Evolutionary conservation across 2,888 invertebrate genomes (phyloP).

Genomic region (Archaeoteleia sp.): DNA sequence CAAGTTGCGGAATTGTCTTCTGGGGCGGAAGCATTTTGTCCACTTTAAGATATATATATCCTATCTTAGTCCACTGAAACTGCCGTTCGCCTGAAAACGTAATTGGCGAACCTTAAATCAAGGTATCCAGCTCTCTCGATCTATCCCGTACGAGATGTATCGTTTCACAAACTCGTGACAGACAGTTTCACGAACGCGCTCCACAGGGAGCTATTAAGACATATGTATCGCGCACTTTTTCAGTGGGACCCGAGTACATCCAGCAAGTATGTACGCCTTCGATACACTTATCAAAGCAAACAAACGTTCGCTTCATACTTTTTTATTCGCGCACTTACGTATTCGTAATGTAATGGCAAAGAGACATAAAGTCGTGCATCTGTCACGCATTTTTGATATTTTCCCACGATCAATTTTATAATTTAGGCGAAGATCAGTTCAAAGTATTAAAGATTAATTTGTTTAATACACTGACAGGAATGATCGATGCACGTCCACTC

Average conservation of each 20-base stretch:
- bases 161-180: slow-evolving; percentile 3
- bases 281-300: slow-evolving; percentile 51
- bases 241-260: slow-evolving; percentile 20
- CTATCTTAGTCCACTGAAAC: too few relatives aligned
- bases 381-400: slow-evolving; percentile 10
- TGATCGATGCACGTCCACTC: too few relatives aligned
- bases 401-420: slow-evolving; percentile 30
- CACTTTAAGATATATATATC: too few relatives aligned
- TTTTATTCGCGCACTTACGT: slow-evolving; percentile 41
- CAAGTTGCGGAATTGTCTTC: too few relatives aligned
- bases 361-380: background rate
- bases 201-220: slow-evolving; percentile 40
- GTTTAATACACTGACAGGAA: too few relatives aligned
- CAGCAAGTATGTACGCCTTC: background rate
- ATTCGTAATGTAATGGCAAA: slow-evolving; percentile 18
- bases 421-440: too few relatives aligned
- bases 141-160: background rate
- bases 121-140: slow-evolving; percentile 8
- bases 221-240: slow-evolving; percentile 48
- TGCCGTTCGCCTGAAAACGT: background rate
- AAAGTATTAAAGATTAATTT: too few relatives aligned
- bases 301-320: slow-evolving; percentile 50
- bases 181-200: slow-evolving; percentile 3
- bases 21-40: too few relatives aligned
- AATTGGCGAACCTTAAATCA: slow-evolving; percentile 12